phyloP scores from a whole-genome alignment of 2,888 invertebrate genomes.

The Ametastegia equiseti region DNA sequence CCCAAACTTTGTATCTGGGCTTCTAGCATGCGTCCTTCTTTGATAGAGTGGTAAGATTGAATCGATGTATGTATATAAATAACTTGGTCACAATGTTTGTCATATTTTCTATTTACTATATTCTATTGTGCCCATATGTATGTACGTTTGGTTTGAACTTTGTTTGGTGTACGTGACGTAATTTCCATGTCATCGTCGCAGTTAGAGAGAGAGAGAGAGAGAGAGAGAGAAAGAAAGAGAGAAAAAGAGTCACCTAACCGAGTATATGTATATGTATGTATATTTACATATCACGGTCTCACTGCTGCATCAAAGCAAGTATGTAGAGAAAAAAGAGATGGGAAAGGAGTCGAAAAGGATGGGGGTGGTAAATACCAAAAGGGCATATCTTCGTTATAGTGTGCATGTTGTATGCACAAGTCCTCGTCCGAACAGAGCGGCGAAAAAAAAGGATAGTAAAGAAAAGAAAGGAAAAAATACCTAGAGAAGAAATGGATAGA shows the following conservation, averaged over 20 bases:
- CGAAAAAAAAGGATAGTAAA: neutral
- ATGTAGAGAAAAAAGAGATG: neutral
- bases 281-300: neutral
- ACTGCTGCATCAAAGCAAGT: neutral
- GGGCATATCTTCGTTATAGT: too few relatives aligned
- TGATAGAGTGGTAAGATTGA: neutral
- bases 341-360: neutral
- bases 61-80: neutral
- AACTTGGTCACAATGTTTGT: too few relatives aligned
- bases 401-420: neutral
- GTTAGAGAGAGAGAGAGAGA: neutral
- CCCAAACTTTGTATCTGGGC: too few relatives aligned
- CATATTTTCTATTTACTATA: neutral
- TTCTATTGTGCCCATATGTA: neutral
- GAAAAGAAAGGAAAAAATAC: neutral
- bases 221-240: too few relatives aligned
- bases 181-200: neutral
- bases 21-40: too few relatives aligned
- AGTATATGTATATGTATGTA: neutral
- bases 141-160: neutral
- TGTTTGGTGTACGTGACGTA: slow-evolving; percentile 3
- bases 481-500: neutral
- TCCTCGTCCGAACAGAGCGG: neutral
- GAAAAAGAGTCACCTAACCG: too few relatives aligned
- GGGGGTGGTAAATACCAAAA: neutral